Percentiles rank a stretch among this genome's conserved stretches.
phyloP scores from a whole-genome alignment of 2,113 vertebrate species.

The Oreochromis tanganicae region DNA sequence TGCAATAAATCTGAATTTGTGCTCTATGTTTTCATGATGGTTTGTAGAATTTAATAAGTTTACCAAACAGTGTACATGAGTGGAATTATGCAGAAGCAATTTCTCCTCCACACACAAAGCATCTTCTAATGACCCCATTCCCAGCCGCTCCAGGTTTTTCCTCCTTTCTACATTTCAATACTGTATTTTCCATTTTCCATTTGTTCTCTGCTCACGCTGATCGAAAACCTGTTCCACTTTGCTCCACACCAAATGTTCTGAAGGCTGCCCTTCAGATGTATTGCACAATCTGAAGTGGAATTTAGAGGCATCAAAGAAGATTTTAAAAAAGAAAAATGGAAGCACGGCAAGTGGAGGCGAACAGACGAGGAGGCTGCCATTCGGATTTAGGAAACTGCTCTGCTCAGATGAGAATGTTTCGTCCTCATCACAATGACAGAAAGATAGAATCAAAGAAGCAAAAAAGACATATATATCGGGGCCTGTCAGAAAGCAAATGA shows the following conservation, averaged over 20 bases:
- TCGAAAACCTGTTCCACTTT: neutral
- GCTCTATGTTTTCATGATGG: neutral
- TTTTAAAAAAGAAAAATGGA: neutral
- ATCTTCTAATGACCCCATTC: neutral
- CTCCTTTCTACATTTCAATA: neutral
- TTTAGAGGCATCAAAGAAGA: conserved; percentile 1
- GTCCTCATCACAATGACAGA: neutral
- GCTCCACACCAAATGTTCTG: neutral
- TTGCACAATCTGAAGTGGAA: neutral
- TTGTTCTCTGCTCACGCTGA: neutral
- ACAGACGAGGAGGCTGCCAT: neutral
- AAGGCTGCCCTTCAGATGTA: neutral
- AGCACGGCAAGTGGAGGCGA: neutral
- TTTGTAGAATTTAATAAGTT: neutral
- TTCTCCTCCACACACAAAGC: neutral
- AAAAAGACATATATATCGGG: neutral
- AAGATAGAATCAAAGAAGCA: neutral
- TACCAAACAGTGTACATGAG: neutral
- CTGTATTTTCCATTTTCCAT: neutral
- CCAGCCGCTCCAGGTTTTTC: neutral
- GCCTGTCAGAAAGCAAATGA: neutral
- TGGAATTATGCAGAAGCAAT: neutral
- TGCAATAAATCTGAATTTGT: neutral
- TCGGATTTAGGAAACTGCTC: neutral
- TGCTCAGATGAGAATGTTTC: neutral